These are phyloP conservation scores for Dione vanillae DNA, from an alignment of 2,888 invertebrate genomes.

Conservation along the genomic window DNA sequence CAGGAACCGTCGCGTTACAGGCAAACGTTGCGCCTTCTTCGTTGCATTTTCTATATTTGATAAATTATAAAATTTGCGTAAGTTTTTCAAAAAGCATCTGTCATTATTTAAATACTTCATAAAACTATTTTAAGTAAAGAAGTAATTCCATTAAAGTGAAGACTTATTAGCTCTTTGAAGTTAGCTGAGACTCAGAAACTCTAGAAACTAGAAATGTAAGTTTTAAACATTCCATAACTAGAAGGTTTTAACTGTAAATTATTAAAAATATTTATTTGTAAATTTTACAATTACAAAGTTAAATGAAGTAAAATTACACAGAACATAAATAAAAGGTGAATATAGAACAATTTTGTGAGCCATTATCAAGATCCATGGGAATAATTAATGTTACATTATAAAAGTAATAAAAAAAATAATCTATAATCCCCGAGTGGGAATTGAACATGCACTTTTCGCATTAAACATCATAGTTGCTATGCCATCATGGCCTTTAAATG, in stretches of 20 bases:
- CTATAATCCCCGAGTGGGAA: too few relatives aligned
- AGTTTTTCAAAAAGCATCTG: neutral
- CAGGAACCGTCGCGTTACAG: too few relatives aligned
- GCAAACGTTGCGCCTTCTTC: too few relatives aligned
- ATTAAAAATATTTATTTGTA: neutral
- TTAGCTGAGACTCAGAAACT: neutral
- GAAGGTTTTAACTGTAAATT: neutral
- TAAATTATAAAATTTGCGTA: neutral
- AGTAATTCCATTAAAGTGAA: conserved; percentile 1
- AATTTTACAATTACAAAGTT: neutral
- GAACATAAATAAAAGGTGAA: neutral
- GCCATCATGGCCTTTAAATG: too few relatives aligned
- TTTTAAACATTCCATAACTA: neutral
- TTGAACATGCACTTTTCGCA: too few relatives aligned
- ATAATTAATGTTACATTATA: too few relatives aligned
- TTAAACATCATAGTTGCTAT: too few relatives aligned
- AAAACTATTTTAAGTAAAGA: conserved; percentile 2
- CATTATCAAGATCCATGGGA: too few relatives aligned
- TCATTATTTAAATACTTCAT: neutral
- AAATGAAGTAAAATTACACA: neutral
- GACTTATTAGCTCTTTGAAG: conserved; percentile 16
- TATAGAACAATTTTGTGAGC: too few relatives aligned
- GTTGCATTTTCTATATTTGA: too few relatives aligned
- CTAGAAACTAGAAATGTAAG: neutral
- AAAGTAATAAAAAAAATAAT: too few relatives aligned